Evolutionary conservation across 2,113 vertebrate species (phyloP).

Genomic region (Dicentrarchus labrax): DNA sequence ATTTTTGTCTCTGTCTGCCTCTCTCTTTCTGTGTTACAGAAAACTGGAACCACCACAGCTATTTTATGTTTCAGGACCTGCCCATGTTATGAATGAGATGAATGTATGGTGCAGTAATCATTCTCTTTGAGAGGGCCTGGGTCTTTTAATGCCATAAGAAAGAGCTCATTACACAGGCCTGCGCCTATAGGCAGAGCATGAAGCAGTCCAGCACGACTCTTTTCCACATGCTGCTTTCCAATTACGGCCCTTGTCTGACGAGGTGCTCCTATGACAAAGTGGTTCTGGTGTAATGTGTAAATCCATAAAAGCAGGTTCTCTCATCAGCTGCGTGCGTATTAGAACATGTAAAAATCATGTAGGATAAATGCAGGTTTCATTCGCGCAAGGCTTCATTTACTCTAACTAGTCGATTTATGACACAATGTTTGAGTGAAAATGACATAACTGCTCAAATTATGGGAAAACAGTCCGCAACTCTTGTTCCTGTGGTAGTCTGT

Average conservation of each 20-base stretch:
- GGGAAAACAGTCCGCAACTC: slow-evolving; percentile 25
- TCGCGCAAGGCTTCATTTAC: slow-evolving; percentile 7
- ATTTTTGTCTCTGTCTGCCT: slow-evolving; percentile 8
- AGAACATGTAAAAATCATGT: slow-evolving; percentile 12
- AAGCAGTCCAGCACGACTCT: slow-evolving; percentile 53
- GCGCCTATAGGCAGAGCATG: slow-evolving; percentile 40
- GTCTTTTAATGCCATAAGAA: slow-evolving; percentile 68
- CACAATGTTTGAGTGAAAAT: slow-evolving; percentile 18
- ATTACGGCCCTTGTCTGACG: slow-evolving; percentile 61
- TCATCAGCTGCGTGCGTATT: slow-evolving; percentile 56
- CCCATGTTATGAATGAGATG: slow-evolving; percentile 68
- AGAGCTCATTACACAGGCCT: slow-evolving; percentile 61
- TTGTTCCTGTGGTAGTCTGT: slow-evolving; percentile 8
- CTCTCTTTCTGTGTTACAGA: slow-evolving; percentile 48
- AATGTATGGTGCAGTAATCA: slow-evolving; percentile 77
- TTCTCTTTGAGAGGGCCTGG: slow-evolving; percentile 42
- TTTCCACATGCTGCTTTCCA: slow-evolving; percentile 76
- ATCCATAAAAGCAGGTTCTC: slow-evolving; percentile 76
- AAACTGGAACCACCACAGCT: slow-evolving; percentile 67
- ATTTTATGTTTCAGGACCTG: slow-evolving; percentile 68
- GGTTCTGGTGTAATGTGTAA: slow-evolving; percentile 71
- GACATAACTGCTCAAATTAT: slow-evolving; percentile 11
- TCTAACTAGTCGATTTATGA: slow-evolving; percentile 33
- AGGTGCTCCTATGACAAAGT: slow-evolving; percentile 69
- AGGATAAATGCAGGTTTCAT: slow-evolving; percentile 48